A percentile compares a stretch with the other conserved stretches of the same genome.
Evolutionary conservation across 2,888 invertebrate genomes (phyloP).

Genomic region (Digitonthophagus gazella): DNA sequence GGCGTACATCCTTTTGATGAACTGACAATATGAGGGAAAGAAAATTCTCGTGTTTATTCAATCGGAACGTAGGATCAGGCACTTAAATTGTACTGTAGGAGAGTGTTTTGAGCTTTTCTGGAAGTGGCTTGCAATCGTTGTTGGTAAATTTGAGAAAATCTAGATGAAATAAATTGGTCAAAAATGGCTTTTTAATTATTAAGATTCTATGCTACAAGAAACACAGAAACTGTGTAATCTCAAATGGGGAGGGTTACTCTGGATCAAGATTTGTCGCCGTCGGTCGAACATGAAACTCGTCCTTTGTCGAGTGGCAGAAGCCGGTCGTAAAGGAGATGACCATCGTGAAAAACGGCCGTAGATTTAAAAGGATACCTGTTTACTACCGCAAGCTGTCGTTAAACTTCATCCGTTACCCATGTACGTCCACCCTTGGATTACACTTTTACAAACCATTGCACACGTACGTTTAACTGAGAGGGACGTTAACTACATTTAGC

Average conservation of each 20-base stretch:
- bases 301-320: background rate
- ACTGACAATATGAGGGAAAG: background rate
- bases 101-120: background rate
- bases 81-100: background rate
- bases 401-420: background rate
- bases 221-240: too few species aligned
- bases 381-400: conserved; percentile 1
- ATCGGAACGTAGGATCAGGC: background rate
- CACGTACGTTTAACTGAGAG: background rate
- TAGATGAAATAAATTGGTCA: background rate
- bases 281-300: background rate
- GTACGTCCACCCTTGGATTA: background rate
- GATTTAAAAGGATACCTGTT: conserved; percentile 12
- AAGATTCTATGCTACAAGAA: background rate
- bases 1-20: background rate
- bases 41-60: background rate
- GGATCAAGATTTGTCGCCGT: background rate
- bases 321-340: background rate
- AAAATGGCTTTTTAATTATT: background rate
- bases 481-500: background rate
- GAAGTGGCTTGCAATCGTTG: background rate
- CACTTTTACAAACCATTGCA: conserved; percentile 3
- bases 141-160: background rate
- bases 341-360: background rate
- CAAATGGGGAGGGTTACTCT: too few species aligned